Percentiles rank a stretch among this genome's conserved stretches.
Conservation (phyloP, 2,113 vertebrate species). For the Trinectes maculatus region DNA sequence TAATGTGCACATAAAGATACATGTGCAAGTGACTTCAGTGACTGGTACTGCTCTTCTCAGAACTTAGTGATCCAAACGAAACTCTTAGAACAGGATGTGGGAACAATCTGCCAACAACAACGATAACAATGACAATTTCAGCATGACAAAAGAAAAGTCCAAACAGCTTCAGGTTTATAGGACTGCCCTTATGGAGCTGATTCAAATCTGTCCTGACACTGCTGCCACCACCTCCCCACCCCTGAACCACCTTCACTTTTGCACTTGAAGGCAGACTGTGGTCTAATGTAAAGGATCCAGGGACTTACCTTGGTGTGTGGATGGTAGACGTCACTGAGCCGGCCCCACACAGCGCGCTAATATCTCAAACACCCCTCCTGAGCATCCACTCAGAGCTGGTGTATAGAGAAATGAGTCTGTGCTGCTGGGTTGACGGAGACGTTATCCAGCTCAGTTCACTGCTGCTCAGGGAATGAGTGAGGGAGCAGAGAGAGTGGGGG, state of each 20-base stretch:
- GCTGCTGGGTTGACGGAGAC: slow-evolving; percentile 71
- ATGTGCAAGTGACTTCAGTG: slow-evolving; percentile 19
- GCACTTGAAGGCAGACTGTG: slow-evolving; percentile 14
- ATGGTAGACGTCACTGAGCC: slow-evolving; percentile 68
- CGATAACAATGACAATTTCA: neutral
- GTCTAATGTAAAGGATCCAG: slow-evolving; percentile 20
- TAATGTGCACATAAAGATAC: slow-evolving; percentile 47
- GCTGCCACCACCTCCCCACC: neutral
- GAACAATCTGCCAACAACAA: slow-evolving; percentile 27
- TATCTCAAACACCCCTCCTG: slow-evolving; percentile 86
- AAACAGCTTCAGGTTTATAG: neutral
- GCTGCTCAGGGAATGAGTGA: slow-evolving; percentile 72
- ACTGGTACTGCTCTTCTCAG: slow-evolving; percentile 48
- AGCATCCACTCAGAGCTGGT: slow-evolving; percentile 85
- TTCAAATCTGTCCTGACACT: slow-evolving; percentile 19
- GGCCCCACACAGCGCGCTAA: slow-evolving; percentile 75
- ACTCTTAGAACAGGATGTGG: slow-evolving; percentile 30
- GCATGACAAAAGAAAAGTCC: neutral
- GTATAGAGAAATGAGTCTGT: slow-evolving; percentile 82
- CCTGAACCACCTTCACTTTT: slow-evolving; percentile 35
- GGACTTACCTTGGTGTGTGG: slow-evolving; percentile 72
- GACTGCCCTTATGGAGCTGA: neutral
- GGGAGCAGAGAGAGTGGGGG: slow-evolving; percentile 56
- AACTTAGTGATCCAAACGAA: slow-evolving; percentile 50
- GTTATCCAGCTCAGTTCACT: slow-evolving; percentile 64